Evolutionary conservation across 2,113 vertebrate genomes (phyloP).

Genomic region (Bujurquina vittata): DNA sequence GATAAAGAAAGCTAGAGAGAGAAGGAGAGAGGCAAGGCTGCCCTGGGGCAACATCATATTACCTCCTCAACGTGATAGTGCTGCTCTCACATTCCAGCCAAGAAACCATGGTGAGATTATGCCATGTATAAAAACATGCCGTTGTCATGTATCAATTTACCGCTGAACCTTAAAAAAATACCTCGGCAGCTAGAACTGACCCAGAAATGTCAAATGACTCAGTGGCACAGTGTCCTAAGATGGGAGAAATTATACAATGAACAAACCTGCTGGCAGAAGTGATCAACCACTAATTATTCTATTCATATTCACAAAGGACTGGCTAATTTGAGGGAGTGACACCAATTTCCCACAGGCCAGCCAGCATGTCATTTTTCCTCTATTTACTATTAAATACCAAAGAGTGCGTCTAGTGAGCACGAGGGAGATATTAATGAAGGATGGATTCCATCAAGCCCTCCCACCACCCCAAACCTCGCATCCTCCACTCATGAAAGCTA

Average conservation of each 20-base stretch:
- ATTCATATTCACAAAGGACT: constrained; percentile 76
- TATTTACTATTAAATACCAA: constrained; percentile 78
- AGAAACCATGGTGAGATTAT: constrained; percentile 42
- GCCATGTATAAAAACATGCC: constrained; percentile 49
- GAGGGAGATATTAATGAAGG: constrained; percentile 59
- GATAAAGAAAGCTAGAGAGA: neutral
- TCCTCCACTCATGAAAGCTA: neutral
- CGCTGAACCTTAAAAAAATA: constrained; percentile 56
- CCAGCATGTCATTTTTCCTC: constrained; percentile 15
- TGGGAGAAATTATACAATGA: constrained; percentile 72
- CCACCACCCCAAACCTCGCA: neutral
- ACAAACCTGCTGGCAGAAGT: constrained; percentile 74
- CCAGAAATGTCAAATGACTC: constrained; percentile 76
- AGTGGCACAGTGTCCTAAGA: constrained; percentile 47
- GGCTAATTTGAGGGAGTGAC: constrained; percentile 79
- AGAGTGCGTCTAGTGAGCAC: constrained; percentile 35
- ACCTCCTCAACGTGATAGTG: constrained; percentile 25
- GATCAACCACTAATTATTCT: constrained; percentile 79
- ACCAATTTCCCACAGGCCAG: constrained; percentile 79
- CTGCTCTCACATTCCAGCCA: constrained; percentile 20
- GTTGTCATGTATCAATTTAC: constrained; percentile 70
- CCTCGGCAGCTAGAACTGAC: constrained; percentile 64
- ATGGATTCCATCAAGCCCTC: constrained; percentile 35
- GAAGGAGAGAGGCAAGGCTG: neutral
- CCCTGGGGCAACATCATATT: constrained; percentile 38